Evolutionary conservation across 2,888 invertebrate species (phyloP).

Genomic region (Andrena bicolor): DNA sequence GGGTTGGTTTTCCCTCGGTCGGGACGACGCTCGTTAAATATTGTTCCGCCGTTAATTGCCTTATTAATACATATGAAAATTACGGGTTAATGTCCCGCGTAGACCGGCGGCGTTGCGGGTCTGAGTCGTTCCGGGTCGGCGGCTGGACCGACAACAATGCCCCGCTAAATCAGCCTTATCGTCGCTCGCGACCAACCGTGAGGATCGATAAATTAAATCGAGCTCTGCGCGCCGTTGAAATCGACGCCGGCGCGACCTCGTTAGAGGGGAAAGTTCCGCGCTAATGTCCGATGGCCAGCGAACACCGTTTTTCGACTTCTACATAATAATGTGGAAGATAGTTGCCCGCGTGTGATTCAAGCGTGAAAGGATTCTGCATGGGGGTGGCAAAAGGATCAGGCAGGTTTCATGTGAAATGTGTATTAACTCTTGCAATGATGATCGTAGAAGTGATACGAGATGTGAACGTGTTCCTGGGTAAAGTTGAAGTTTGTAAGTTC

Average conservation of each 20-base stretch:
- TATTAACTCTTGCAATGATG: no score
- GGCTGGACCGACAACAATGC: constrained; percentile 61
- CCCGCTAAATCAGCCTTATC: constrained; percentile 55
- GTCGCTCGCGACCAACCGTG: constrained; percentile 42
- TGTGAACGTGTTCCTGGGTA: no score
- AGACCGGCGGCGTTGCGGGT: background rate
- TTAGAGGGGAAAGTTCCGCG: constrained; percentile 57
- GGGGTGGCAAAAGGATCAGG: no score
- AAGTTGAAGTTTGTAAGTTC: no score
- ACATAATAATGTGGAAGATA: constrained; percentile 30
- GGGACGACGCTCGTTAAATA: constrained; percentile 68
- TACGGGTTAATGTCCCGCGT: constrained; percentile 53
- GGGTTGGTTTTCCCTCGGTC: constrained; percentile 33
- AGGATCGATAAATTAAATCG: constrained; percentile 67
- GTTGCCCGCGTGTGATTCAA: no score
- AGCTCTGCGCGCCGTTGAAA: constrained; percentile 44
- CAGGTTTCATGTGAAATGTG: no score
- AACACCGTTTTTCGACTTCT: constrained; percentile 50
- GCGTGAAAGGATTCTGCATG: no score
- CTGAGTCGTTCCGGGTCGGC: constrained; percentile 29
- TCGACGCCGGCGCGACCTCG: constrained; percentile 52
- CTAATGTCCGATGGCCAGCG: constrained; percentile 43
- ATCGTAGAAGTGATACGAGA: no score
- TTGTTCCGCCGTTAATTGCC: constrained; percentile 78
- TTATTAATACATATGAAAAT: constrained; percentile 79